Evolutionary conservation across 2,113 vertebrate genomes (phyloP), one percentile per base, ranked within the genome.

Genomic region (Tamias sibiricus): DNA sequence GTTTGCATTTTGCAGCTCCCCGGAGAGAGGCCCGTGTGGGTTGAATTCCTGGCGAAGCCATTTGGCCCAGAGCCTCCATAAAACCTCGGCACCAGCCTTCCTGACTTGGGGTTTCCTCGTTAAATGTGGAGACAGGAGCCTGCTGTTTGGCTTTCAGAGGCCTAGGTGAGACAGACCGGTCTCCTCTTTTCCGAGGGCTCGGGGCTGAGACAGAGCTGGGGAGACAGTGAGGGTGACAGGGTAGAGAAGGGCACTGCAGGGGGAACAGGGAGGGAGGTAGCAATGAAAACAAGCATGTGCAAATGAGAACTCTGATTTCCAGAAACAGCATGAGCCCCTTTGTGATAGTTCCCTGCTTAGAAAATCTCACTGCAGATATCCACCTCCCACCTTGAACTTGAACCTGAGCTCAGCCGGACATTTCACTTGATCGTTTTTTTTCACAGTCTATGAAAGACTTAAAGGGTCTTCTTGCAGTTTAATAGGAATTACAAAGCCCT

Each of bases 121-220:
- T 97, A 97, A 97, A 95, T 66, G 32, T 52, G 85, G 90, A 98
- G 96, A 95, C 97, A 95, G 96, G 92, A 94, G 88, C 82, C 92
- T 87, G 87, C 94, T 90, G 59, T 92, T 94, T 72, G 83, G 79
- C 81, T 84, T 57, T 35, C 71, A 68, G 94, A 93, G 84, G 59
- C 71, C 80, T 22, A 68, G 80, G 35, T 69, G 87, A 94, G 47
- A 90, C 54, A 11, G 62, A 37, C 30, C 26, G 12, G 49, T 10
- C 79, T 74, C 88, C 62, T 75, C 87, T 79, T 90, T 37, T 72
- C 69, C 13, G 22, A 40, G 66, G 91, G 35, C 28, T 57, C 57
- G 2, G 16, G 49, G 26, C 40, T 17, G 75, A 76, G 81, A 93
- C 79, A 66, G 68, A 49, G 47, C 64, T 49, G 10, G 19, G 64